Conservation (phyloP, 2,888 invertebrate species). For the Conus canariensis region DNA sequence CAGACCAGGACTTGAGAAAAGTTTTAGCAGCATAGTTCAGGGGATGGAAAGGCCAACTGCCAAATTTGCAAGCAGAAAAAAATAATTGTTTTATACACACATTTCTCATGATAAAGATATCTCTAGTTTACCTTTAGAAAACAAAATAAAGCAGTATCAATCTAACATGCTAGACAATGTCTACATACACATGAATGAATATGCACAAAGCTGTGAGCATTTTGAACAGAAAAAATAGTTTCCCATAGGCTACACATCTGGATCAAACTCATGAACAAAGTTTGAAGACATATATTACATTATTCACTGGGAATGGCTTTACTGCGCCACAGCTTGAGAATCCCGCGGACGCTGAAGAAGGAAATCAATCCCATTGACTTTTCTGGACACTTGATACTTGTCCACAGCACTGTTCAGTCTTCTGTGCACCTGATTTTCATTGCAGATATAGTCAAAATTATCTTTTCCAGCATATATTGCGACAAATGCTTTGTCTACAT, state of each 20-base stretch:
- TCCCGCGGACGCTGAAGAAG: conserved; percentile 38
- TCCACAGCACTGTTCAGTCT: conserved; percentile 63
- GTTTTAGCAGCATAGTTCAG: neutral
- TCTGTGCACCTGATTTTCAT: conserved; percentile 64
- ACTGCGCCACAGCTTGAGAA: neutral
- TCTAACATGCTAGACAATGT: too few relatives aligned
- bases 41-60: neutral
- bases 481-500: conserved; percentile 69
- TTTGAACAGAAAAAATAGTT: neutral
- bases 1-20: neutral
- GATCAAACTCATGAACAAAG: neutral
- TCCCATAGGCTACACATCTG: neutral
- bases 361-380: conserved; percentile 66
- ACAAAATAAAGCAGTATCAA: too few relatives aligned
- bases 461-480: conserved; percentile 70
- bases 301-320: neutral
- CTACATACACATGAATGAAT: neutral
- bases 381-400: conserved; percentile 61
- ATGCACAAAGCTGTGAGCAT: neutral
- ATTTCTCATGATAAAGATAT: too few relatives aligned
- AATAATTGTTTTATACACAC: too few relatives aligned
- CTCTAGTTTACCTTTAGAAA: too few relatives aligned
- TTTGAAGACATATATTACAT: neutral
- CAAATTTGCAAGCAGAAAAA: too few relatives aligned
- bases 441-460: conserved; percentile 67